Evolutionary conservation across 23 tunicate genomes (phyloP), one percentile per base, ranked within the genome.

Genomic region (Trididemnum miniatum): DNA sequence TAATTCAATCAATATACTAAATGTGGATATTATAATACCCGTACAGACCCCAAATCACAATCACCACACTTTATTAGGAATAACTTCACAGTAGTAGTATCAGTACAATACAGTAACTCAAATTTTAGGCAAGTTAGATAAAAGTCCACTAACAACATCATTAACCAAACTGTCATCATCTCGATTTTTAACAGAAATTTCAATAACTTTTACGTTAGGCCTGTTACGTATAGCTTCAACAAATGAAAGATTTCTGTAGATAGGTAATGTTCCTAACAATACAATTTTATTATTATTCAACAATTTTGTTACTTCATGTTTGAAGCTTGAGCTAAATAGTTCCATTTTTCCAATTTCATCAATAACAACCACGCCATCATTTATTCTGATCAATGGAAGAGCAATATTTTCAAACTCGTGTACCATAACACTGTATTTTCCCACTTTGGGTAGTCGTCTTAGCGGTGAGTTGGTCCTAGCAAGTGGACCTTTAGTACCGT

Each of bases 321-420:
- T 77, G 36, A 91, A 91, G 20, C 35, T 66, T 64, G 78, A 74
- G 76, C 91, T 82, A 59, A 91, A 77, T 38, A 91, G 64, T 67
- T 91, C 97, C 97, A 91, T 91, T 91, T 91, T 91, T n/a, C 97
- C 97, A 52, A 91, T 77, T 77, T 91, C 97, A 76, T 91, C 97
- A 52, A 86, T 35, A 57, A 91, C 80, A 71, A 77, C 51, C 2
- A 84, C 4, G 2, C 82, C 67, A 29, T 7, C 35, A 26, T 7
- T 31, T 2, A 2, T 3, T 0, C 59, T 72, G 0, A 89, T 36
- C 49, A 71, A 44, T 18, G 97, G 91, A 33, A 81, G 20, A 12
- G 67, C 97, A 36, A 18, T 30, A 20, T 9, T 35, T 54, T 91
- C 97, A 77, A 91, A 91, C 37, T 83, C 82, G 32, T 85, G 31